Conservation (phyloP, 2,797 vertebrate genomes). For the Pseudomugil gertrudae region DNA sequence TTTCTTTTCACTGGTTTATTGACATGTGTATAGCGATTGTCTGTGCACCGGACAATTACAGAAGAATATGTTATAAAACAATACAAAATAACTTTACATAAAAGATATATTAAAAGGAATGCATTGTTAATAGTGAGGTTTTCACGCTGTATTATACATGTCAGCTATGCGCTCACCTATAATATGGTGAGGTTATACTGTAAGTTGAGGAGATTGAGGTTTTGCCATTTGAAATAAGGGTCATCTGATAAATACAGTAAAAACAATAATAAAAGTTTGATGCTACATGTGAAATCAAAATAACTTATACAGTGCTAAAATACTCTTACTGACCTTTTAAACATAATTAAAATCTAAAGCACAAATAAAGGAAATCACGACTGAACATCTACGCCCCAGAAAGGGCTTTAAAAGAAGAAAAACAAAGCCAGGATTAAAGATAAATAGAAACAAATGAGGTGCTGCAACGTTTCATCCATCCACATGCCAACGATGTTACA, state of each 20-base stretch:
- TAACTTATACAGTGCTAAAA: constrained; percentile 40
- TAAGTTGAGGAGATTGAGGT: constrained; percentile 51
- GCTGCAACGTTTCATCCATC: constrained; percentile 69
- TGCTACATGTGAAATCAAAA: constrained; percentile 42
- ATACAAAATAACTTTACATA: constrained; percentile 71
- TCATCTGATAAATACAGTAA: constrained; percentile 19
- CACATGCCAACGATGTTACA: constrained; percentile 72
- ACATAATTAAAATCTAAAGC: constrained; percentile 37
- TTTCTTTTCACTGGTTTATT: constrained; percentile 76
- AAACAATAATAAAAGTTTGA: constrained; percentile 8
- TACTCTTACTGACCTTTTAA: constrained; percentile 24
- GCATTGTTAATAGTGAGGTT: constrained; percentile 70
- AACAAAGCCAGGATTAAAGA: constrained; percentile 16
- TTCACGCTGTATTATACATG: constrained; percentile 51
- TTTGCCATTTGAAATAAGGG: constrained; percentile 39
- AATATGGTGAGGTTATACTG: constrained; percentile 43
- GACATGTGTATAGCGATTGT: constrained; percentile 84
- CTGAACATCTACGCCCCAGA: constrained; percentile 34
- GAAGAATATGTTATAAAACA: constrained; percentile 74
- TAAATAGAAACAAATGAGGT: constrained; percentile 45
- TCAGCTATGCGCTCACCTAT: constrained; percentile 53
- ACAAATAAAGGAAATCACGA: constrained; percentile 35
- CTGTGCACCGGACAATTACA: constrained; percentile 82
- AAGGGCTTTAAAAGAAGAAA: constrained; percentile 26
- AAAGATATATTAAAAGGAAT: constrained; percentile 69